These are phyloP conservation scores for Sarcoramphus papa DNA, from an alignment of 2,797 vertebrate genomes.

Conservation along the genomic window DNA sequence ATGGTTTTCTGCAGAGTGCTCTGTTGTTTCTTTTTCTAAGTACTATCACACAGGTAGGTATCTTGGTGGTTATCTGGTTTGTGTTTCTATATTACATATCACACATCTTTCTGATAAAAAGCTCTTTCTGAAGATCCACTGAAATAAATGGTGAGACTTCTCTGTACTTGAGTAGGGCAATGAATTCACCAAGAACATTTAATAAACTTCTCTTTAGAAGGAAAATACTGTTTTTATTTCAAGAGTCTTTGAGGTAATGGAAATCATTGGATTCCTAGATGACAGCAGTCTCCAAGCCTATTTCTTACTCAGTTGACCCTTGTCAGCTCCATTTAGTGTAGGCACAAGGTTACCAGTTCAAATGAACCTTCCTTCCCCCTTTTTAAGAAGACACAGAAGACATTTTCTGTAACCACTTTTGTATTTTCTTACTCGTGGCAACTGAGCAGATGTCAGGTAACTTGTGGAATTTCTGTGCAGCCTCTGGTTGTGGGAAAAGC, in stretches of 20 bases:
- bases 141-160: not conserved
- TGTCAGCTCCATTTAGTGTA: not conserved
- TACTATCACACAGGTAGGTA: not conserved
- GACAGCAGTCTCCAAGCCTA: not conserved
- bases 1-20: not conserved
- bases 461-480: not conserved
- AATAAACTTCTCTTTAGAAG: not conserved
- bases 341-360: not conserved
- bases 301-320: not conserved
- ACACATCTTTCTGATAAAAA: not conserved
- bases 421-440: not conserved
- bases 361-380: not conserved
- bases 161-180: not conserved
- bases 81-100: not conserved
- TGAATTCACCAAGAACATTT: not conserved
- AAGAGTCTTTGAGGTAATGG: not conserved
- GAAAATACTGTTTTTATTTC: not conserved
- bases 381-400: not conserved
- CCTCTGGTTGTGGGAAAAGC: not conserved
- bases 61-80: not conserved
- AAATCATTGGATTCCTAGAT: not conserved
- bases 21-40: not conserved
- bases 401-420: not conserved
- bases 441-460: not conserved
- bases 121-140: not conserved